Percentiles rank a stretch among this genome's conserved stretches.
phyloP scores from a whole-genome alignment of 2,888 invertebrate genomes.

The Galeruca laticollis region DNA sequence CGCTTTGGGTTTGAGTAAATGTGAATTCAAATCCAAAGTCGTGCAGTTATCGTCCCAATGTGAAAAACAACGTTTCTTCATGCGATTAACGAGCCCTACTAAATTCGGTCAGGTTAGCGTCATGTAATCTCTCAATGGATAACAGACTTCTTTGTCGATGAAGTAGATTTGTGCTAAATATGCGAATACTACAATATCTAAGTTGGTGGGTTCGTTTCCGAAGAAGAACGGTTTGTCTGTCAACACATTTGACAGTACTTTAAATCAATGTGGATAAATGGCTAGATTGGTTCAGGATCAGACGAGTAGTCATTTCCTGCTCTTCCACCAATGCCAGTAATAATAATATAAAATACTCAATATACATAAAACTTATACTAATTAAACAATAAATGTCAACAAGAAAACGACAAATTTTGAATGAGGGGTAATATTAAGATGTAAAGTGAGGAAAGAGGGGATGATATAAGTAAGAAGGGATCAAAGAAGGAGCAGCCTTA shows the following conservation, averaged over 20 bases:
- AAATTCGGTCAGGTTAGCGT: constrained; percentile 90
- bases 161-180: constrained; percentile 93
- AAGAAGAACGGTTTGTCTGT: constrained; percentile 96
- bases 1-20: constrained; percentile 84
- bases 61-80: constrained; percentile 90
- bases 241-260: constrained; percentile 90
- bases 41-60: constrained; percentile 94
- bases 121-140: constrained; percentile 89
- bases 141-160: constrained; percentile 89
- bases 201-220: constrained; percentile 91
- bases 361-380: no score
- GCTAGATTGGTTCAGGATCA: no score
- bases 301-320: no score
- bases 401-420: no score
- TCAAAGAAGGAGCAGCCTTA: no score
- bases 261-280: no score
- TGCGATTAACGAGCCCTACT: constrained; percentile 88
- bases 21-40: constrained; percentile 85
- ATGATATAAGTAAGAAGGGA: no score
- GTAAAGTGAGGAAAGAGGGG: no score
- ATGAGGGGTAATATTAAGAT: no score
- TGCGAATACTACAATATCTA: constrained; percentile 94
- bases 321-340: no score
- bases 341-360: no score
- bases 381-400: no score